Evolutionary conservation across 1,140 invertebrate species (phyloP).

Genomic region (Bombus waltoni): DNA sequence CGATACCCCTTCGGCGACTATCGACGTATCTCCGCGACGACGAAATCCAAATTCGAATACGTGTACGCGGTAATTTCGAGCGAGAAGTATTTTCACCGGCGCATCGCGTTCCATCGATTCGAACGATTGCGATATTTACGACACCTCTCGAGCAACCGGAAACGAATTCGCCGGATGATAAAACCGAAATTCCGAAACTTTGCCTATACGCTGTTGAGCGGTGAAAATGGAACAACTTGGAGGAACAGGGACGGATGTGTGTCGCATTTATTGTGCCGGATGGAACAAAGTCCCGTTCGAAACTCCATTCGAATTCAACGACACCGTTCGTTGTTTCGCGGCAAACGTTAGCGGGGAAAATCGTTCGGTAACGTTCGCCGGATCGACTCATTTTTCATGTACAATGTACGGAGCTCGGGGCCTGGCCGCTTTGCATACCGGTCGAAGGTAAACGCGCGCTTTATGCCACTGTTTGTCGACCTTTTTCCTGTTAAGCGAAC

Average conservation of each 20-base stretch:
- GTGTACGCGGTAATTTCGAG: no score
- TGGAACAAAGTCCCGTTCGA: neutral
- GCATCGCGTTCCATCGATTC: no score
- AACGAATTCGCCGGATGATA: neutral
- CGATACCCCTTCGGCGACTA: no score
- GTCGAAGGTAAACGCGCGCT: neutral
- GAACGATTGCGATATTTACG: neutral
- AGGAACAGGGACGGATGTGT: neutral
- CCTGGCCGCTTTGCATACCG: constrained; percentile 19
- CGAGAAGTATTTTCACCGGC: no score
- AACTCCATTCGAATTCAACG: constrained; percentile 3
- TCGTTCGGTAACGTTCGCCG: constrained; percentile 4
- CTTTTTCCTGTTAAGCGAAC: constrained; percentile 22
- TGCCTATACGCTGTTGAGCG: neutral
- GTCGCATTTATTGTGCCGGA: neutral
- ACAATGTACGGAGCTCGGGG: neutral
- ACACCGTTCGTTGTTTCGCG: neutral
- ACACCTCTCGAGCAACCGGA: neutral
- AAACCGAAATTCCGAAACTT: neutral
- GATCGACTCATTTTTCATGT: constrained; percentile 24
- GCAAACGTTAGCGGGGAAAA: constrained; percentile 18
- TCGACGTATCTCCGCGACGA: no score
- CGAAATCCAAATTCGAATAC: no score
- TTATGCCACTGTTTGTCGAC: constrained; percentile 25
- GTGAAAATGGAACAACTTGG: neutral